Evolutionary conservation across 1,140 invertebrate species (phyloP).

Genomic region (Nasonia giraulti): DNA sequence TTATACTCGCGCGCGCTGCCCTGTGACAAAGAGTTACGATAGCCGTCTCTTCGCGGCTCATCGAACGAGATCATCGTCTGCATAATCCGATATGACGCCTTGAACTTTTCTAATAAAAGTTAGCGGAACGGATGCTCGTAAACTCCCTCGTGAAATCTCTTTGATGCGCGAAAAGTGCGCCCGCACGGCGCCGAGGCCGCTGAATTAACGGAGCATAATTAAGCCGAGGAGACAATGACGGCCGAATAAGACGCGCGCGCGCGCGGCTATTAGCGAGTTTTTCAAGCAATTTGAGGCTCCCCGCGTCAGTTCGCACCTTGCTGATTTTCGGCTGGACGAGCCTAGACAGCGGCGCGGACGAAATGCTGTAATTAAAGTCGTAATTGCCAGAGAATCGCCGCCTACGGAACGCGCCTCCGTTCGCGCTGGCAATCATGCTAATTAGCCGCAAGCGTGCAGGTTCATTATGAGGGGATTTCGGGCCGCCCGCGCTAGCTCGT

Average conservation of each 20-base stretch:
- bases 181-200: background rate
- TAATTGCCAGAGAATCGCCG: slow-evolving; percentile 61
- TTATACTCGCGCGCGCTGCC: background rate
- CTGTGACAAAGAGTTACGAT: background rate
- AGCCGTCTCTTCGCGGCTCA: slow-evolving; percentile 35
- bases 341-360: background rate
- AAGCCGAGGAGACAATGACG: slow-evolving; percentile 8
- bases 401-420: slow-evolving; percentile 27
- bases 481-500: background rate
- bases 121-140: slow-evolving; percentile 50
- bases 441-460: slow-evolving; percentile 57
- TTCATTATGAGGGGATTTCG: slow-evolving; percentile 56
- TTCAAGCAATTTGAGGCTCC: slow-evolving; percentile 37
- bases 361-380: slow-evolving; percentile 60
- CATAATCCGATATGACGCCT: slow-evolving; percentile 57
- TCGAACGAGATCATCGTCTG: slow-evolving; percentile 47
- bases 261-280: slow-evolving; percentile 30
- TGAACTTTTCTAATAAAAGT: slow-evolving; percentile 68
- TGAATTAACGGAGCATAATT: slow-evolving; percentile 2
- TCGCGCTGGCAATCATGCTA: slow-evolving; percentile 59
- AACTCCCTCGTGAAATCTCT: background rate
- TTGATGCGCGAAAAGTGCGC: background rate
- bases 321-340: background rate
- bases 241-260: background rate
- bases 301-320: slow-evolving; percentile 8